phyloP scores from a whole-genome alignment of 2,797 vertebrate species.

The Gymnocypris eckloni region DNA sequence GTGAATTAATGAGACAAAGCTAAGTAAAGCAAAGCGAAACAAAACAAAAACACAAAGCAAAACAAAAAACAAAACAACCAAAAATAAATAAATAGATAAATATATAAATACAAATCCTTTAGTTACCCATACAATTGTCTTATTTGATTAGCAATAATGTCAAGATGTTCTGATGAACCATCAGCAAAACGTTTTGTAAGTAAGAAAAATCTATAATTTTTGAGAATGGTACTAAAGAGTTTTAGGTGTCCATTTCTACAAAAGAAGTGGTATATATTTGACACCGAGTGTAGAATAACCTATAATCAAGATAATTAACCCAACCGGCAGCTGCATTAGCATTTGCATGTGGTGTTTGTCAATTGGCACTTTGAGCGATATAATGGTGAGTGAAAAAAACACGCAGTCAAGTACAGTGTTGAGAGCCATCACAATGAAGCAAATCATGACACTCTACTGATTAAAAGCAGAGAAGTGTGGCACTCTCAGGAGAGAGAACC shows the following conservation, averaged over 20 bases:
- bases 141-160: neutral
- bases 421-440: slow-evolving; percentile 24
- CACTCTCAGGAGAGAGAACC: neutral
- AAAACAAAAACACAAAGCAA: neutral
- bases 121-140: neutral
- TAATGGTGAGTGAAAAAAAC: neutral
- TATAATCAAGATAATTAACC: slow-evolving; percentile 14
- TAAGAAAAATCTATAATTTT: no score
- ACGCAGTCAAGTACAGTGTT: slow-evolving; percentile 8
- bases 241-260: neutral
- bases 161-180: neutral
- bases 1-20: neutral
- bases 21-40: neutral
- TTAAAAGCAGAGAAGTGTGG: neutral
- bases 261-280: neutral
- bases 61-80: neutral
- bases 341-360: neutral
- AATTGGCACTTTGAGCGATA: neutral
- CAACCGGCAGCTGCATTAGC: neutral
- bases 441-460: slow-evolving; percentile 8
- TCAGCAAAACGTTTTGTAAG: neutral
- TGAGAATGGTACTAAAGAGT: neutral
- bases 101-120: neutral
- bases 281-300: neutral
- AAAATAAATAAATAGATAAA: neutral